A percentile compares a stretch with the other conserved stretches of the same genome.
phyloP scores from a whole-genome alignment of 1,140 invertebrate genomes.

The Cydia fagiglandana region DNA sequence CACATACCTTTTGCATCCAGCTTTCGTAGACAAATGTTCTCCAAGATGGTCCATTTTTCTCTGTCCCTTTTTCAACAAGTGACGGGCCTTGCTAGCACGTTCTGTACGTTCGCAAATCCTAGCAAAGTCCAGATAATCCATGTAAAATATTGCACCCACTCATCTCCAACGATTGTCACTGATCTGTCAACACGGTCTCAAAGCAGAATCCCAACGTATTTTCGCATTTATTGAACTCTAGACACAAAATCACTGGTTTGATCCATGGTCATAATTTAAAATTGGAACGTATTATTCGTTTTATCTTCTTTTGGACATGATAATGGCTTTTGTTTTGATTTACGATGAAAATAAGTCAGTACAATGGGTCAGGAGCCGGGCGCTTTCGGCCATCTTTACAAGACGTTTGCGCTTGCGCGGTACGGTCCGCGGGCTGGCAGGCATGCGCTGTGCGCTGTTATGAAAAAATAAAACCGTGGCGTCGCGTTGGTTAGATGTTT shows the following conservation, averaged over 20 bases:
- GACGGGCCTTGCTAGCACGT: background rate
- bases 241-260: background rate
- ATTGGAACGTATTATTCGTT: slow-evolving; percentile 4
- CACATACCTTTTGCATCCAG: slow-evolving; percentile 1
- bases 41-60: slow-evolving; percentile 4
- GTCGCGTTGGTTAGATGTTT: background rate
- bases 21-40: slow-evolving; percentile 1
- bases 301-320: background rate
- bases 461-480: slow-evolving; percentile 35
- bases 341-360: slow-evolving; percentile 47
- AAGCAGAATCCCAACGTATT: slow-evolving; percentile 20
- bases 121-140: slow-evolving; percentile 36
- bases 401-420: slow-evolving; percentile 50
- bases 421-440: slow-evolving; percentile 33
- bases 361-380: slow-evolving; percentile 49
- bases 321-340: slow-evolving; percentile 41
- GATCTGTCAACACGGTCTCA: slow-evolving; percentile 59
- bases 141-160: slow-evolving; percentile 48
- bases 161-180: slow-evolving; percentile 54
- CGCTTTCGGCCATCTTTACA: slow-evolving; percentile 58
- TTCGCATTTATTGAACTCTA: background rate
- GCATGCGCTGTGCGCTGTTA: slow-evolving; percentile 53
- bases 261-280: background rate
- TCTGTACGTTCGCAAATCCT: slow-evolving; percentile 10
- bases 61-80: background rate